Conservation (phyloP, 2,797 vertebrate genomes). For the Karalla daura region DNA sequence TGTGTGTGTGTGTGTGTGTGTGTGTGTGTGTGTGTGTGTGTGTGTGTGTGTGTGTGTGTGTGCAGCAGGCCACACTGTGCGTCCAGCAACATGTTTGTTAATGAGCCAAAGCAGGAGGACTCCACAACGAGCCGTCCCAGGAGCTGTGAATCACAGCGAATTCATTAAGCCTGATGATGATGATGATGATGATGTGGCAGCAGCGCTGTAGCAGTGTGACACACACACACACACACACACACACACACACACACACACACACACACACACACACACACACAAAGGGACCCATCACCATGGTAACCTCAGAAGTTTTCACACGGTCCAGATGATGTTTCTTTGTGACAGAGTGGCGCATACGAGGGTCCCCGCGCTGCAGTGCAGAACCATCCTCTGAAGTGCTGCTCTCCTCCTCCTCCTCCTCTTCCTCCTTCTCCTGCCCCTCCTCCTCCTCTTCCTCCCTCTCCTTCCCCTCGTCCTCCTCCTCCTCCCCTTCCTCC, state of each 20-base stretch:
- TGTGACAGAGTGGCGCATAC: conserved; percentile 56
- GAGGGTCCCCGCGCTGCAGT: conserved; percentile 49
- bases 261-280: conserved; percentile 29
- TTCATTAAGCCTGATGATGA: conserved; percentile 61
- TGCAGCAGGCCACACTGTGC: background rate
- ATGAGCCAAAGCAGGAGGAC: conserved; percentile 53
- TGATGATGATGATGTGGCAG: conserved; percentile 63
- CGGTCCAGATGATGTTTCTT: conserved; percentile 71
- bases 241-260: conserved; percentile 8
- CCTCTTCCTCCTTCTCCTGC: too few relatives aligned
- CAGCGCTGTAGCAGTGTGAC: conserved; percentile 26
- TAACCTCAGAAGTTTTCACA: conserved; percentile 77
- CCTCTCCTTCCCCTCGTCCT: conserved; percentile 48
- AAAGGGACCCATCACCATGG: conserved; percentile 67
- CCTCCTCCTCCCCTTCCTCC: conserved; percentile 33
- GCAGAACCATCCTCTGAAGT: conserved; percentile 65
- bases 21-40: too few relatives aligned
- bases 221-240: conserved; percentile 10
- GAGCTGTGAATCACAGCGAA: conserved; percentile 71
- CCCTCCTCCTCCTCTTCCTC: conserved; percentile 40
- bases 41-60: too few relatives aligned
- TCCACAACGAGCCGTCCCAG: conserved; percentile 50
- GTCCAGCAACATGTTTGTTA: conserved; percentile 47
- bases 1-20: too few relatives aligned
- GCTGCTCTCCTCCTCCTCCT: conserved; percentile 44